Conservation (phyloP, 2,113 vertebrate genomes). For the Xyrauchen texanus region DNA sequence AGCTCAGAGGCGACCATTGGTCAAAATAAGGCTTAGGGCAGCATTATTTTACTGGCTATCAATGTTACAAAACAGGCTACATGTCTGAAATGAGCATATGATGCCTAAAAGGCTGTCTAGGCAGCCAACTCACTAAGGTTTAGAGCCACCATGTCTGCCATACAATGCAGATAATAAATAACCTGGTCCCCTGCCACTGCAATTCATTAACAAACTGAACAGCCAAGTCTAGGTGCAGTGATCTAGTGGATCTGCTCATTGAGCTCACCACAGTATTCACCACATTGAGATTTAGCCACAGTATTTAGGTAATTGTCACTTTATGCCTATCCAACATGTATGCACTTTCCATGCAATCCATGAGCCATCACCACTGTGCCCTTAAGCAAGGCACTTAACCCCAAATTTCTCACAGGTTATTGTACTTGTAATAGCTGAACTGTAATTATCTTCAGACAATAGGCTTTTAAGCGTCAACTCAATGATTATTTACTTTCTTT, state of each 20-base stretch:
- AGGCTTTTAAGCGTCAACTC: no score
- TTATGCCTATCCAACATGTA: slow-evolving; percentile 3
- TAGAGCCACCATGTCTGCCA: background rate
- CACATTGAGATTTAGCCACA: slow-evolving; percentile 7
- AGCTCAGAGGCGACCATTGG: no score
- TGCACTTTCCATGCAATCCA: slow-evolving; percentile 1
- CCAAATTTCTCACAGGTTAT: no score
- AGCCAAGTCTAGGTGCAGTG: background rate
- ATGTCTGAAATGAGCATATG: background rate
- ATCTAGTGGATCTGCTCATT: background rate
- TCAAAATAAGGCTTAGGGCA: no score
- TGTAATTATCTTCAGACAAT: no score
- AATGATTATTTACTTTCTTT: no score
- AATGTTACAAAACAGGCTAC: no score
- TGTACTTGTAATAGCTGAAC: no score
- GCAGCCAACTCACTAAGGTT: background rate
- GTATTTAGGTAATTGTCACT: slow-evolving; percentile 21
- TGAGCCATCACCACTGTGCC: background rate
- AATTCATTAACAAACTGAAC: background rate
- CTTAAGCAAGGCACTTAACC: background rate
- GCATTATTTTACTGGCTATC: no score
- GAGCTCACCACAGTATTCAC: no score
- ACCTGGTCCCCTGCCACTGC: background rate
- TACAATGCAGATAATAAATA: background rate
- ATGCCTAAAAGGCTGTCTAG: background rate